phyloP scores from a whole-genome alignment of 2,797 vertebrate genomes.

The Fistularia tabacaria region DNA sequence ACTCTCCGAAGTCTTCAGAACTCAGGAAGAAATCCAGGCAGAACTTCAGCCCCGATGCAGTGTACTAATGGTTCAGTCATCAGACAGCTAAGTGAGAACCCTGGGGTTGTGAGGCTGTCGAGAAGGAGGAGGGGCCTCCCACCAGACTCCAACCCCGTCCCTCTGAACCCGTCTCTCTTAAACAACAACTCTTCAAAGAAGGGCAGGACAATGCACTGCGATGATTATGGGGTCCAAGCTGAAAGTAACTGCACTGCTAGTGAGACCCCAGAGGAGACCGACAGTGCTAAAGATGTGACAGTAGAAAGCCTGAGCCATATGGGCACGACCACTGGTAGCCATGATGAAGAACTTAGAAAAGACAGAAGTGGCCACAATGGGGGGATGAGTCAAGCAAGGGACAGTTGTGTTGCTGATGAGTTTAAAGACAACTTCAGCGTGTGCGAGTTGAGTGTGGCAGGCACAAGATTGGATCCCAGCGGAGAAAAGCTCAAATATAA shows the following conservation, averaged over 20 bases:
- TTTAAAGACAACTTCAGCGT: not conserved
- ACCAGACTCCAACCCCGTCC: conserved; percentile 39
- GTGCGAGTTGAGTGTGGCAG: conserved; percentile 9
- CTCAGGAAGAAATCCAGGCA: conserved; percentile 39
- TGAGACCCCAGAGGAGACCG: conserved; percentile 1
- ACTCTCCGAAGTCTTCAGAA: conserved; percentile 28
- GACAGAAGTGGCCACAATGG: conserved; percentile 58
- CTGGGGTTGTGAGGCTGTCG: conserved; percentile 44
- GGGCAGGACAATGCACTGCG: conserved; percentile 15
- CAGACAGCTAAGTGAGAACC: conserved; percentile 14
- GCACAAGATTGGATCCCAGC: conserved; percentile 13
- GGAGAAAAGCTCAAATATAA: conserved; percentile 6
- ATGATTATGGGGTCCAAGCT: not conserved
- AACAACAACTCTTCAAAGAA: conserved; percentile 29
- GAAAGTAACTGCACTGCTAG: conserved; percentile 2
- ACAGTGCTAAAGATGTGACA: conserved; percentile 1
- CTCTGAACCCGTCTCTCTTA: conserved; percentile 3
- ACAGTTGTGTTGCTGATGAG: conserved; percentile 1
- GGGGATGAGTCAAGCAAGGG: conserved; percentile 72
- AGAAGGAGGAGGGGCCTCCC: conserved; percentile 64
- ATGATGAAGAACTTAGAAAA: not conserved
- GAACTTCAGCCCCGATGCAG: conserved; percentile 13
- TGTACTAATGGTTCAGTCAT: conserved; percentile 18
- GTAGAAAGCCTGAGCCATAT: conserved; percentile 6
- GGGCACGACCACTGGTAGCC: conserved; percentile 21